A percentile compares a stretch with the other conserved stretches of the same genome.
Conservation (phyloP, 1,140 invertebrate species). For the Apis mellifera region Amel_HAv3.1 CM009943.2:2169001-2169500, state of each 20-base stretch:
- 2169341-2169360: not conserved
- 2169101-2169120: slow-evolving; percentile 80
- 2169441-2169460: not conserved
- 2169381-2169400: too few relatives aligned
- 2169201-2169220: too few relatives aligned
- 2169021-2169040: slow-evolving; percentile 80
- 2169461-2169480: too few relatives aligned
- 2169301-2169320: not conserved
- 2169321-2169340: not conserved
- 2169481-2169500: too few relatives aligned
- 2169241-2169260: not conserved
- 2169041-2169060: slow-evolving; percentile 78
- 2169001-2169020: slow-evolving; percentile 71
- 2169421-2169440: not conserved
- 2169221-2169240: not conserved
- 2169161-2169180: not conserved
- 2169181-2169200: too few relatives aligned
- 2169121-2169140: slow-evolving; percentile 82
- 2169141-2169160: slow-evolving; percentile 78
- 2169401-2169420: not conserved
- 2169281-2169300: not conserved
- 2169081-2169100: slow-evolving; percentile 75
- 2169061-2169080: slow-evolving; percentile 77
- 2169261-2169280: not conserved
- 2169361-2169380: not conserved